Evolutionary conservation across 37 sponge, comb jelly and placozoan species (phyloP).

Genomic region (Haliclona indistincta): DNA sequence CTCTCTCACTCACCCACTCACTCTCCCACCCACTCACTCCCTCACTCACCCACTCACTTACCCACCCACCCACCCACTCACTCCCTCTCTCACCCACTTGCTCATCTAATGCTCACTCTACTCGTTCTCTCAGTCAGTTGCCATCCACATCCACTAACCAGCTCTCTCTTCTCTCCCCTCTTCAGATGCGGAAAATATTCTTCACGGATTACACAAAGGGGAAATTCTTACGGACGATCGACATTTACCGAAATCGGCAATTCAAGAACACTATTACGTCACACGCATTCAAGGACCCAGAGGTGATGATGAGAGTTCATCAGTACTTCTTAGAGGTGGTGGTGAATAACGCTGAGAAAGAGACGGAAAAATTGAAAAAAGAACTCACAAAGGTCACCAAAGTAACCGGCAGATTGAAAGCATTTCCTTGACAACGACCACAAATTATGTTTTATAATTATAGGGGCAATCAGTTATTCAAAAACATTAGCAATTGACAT

Average conservation of each 20-base stretch:
- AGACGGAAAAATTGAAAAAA: conserved; percentile 9
- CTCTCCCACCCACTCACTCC: no score
- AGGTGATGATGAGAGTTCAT: conserved; percentile 52
- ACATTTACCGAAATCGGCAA: conserved; percentile 26
- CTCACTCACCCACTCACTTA: no score
- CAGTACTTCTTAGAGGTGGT: conserved; percentile 60
- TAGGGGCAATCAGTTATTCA: no score
- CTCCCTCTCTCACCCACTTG: no score
- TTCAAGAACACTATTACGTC: conserved; percentile 28
- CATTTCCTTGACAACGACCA: conserved; percentile 29
- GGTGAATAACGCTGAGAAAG: conserved; percentile 5
- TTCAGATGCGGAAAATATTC: conserved; percentile 40
- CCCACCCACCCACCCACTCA: no score
- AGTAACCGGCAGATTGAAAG: conserved; percentile 27
- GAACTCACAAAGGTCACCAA: conserved; percentile 28
- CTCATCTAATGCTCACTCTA: no score
- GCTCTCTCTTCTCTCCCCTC: no score
- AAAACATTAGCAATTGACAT: no score
- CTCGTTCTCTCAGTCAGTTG: no score
- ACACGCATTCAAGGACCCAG: conserved; percentile 32
- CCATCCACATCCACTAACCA: no score
- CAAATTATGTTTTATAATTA: no score
- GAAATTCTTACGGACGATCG: conserved; percentile 21
- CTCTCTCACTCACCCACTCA: no score
- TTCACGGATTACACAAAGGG: conserved; percentile 58